Evolutionary conservation across 2,797 vertebrate genomes (phyloP), one percentile per base, ranked within the genome.

Genomic region (Pelobates cultripes): DNA sequence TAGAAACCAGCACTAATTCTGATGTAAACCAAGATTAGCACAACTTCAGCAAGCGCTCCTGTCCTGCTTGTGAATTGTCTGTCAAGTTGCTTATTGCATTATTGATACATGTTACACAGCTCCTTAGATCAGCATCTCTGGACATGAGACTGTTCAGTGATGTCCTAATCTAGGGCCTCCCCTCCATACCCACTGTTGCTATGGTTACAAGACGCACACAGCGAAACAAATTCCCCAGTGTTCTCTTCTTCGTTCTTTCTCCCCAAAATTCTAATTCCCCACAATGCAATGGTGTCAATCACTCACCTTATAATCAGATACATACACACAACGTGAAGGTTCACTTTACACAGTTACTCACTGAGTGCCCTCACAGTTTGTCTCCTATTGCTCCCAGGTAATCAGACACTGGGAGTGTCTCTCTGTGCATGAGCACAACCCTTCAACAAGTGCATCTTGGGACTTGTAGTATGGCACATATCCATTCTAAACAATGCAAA

Each of bases 151-250:
- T 51, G 47, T 10, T 51, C 47, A 51, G 47, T 5, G 47, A 51
- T 5, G 47, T 51, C 0, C 47, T 51, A 5, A 10, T 28, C 5
- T 51, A 51, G 47, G 10, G 10, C 47, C 14, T 0, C 64, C 10
- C 2, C 8, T 1, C 0, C 0, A 13, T 4, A 28, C 28, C 28
- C 28, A 28, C 28, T 17, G 86, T 88, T 86, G 77, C 87, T 87
- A 82, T 63, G 84, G 87, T 84, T 77, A 89, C 86, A 8, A 43
- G 79, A 53, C 64, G 73, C n/a, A 60, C 12, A 51, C 10, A 2
- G 2, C 3, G 5, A 2, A 51, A 51, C 47, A 51, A 51, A 51
- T 5, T 51, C 47, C 47, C 3, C 47, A 51, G 10, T 3, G 47
- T 51, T 51, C 47, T 57, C 55, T 15, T 57, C 55, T 12, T 1